phyloP scores from a whole-genome alignment of 1,140 invertebrate species.

The Trachymyrmex cornetzi region DNA sequence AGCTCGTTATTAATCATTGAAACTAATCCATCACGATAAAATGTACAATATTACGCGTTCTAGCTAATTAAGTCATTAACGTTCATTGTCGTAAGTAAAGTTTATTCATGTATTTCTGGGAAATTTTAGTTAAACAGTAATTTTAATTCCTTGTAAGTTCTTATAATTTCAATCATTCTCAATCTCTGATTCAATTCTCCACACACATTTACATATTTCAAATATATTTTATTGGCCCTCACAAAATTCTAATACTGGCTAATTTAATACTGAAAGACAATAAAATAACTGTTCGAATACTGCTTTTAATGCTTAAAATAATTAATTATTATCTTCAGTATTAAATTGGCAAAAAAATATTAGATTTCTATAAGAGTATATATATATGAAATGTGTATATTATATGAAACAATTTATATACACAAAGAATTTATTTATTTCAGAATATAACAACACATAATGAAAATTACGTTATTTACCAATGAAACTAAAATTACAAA shows the following conservation, averaged over 20 bases:
- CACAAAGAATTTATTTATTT: neutral
- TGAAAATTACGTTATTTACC: neutral
- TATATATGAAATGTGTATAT: no score
- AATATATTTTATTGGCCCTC: neutral
- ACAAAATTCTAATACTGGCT: no score
- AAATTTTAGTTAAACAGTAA: neutral
- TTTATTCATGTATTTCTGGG: neutral
- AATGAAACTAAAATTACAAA: neutral
- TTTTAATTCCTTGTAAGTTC: neutral
- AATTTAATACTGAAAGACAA: no score
- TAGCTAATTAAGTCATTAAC: constrained; percentile 19
- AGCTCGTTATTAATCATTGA: constrained; percentile 41
- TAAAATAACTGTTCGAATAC: no score
- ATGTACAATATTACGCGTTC: constrained; percentile 19
- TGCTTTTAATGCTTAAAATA: no score
- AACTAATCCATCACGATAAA: constrained; percentile 22
- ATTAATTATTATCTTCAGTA: no score
- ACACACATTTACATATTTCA: neutral
- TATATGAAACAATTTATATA: neutral
- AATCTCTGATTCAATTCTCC: neutral
- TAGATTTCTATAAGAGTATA: no score
- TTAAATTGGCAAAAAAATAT: no score
- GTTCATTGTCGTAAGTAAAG: neutral
- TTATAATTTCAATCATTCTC: neutral
- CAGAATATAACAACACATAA: neutral